These are phyloP conservation scores for Trichopoda pennipes DNA, from an alignment of 2,888 invertebrate species.

Conservation along the genomic window DNA sequence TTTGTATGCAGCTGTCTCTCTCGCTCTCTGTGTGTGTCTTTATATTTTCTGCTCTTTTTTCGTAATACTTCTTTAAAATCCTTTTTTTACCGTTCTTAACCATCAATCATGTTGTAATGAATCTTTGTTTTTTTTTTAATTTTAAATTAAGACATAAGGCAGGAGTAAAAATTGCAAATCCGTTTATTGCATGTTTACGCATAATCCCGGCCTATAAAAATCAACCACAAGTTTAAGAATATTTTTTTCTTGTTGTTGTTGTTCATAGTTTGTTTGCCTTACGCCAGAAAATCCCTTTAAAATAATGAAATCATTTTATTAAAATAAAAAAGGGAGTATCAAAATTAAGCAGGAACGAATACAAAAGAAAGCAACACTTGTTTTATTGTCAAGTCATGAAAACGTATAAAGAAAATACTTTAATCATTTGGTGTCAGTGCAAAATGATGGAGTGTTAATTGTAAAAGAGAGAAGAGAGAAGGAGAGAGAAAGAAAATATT, in stretches of 20 bases:
- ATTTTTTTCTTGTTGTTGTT: too few species aligned
- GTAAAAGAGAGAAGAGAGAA: too few species aligned
- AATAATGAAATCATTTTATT: conserved; percentile 24
- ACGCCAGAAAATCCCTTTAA: conserved; percentile 5
- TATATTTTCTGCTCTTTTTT: too few species aligned
- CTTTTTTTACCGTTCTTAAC: background rate
- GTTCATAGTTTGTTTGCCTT: background rate
- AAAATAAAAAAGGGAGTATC: conserved; percentile 19
- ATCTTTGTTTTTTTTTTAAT: conserved; percentile 20
- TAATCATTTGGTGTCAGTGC: conserved; percentile 29
- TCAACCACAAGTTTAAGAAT: conserved; percentile 48
- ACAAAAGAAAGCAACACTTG: conserved; percentile 56
- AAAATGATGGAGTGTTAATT: conserved; percentile 52
- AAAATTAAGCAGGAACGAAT: background rate
- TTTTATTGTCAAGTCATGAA: conserved; percentile 63
- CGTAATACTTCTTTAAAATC: background rate
- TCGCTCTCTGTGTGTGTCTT: background rate
- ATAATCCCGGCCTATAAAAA: conserved; percentile 35
- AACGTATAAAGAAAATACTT: conserved; percentile 7
- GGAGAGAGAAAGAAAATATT: too few species aligned
- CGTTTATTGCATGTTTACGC: conserved; percentile 40
- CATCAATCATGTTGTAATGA: conserved; percentile 52
- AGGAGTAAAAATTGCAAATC: conserved; percentile 27
- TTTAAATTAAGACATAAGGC: conserved; percentile 32
- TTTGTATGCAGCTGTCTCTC: background rate